These are phyloP conservation scores for Passer montanus DNA, from an alignment of 2,113 vertebrate genomes.

Conservation along the genomic window DNA sequence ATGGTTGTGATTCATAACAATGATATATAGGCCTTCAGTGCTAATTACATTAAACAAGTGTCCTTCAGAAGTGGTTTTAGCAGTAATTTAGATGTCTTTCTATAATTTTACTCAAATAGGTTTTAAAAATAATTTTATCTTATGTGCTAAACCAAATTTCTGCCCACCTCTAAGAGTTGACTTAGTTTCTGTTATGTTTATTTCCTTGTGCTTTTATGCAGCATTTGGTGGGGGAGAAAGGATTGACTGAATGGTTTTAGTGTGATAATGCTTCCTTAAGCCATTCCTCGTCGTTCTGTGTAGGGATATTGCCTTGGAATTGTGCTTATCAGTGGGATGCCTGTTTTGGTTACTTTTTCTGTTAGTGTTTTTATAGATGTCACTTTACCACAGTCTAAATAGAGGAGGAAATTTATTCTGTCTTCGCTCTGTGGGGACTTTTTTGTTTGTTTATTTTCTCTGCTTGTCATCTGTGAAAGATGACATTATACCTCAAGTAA, in stretches of 20 bases:
- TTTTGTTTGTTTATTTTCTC: neutral
- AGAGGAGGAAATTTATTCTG: neutral
- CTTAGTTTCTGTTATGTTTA: neutral
- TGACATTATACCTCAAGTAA: neutral
- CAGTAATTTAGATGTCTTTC: neutral
- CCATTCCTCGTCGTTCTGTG: rapidly evolving
- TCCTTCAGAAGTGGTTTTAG: neutral
- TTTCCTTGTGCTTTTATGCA: neutral
- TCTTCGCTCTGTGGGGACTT: neutral
- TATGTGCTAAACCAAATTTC: neutral
- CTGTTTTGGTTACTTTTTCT: neutral
- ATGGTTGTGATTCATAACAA: rapidly evolving
- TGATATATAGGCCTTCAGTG: neutral
- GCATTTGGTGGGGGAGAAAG: rapidly evolving
- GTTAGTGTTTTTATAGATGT: neutral
- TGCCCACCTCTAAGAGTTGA: neutral
- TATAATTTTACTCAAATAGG: neutral
- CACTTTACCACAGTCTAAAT: neutral
- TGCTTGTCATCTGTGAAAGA: neutral
- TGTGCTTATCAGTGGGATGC: neutral
- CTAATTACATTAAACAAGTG: neutral
- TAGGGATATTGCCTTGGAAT: neutral
- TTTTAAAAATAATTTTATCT: neutral
- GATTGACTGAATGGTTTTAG: neutral
- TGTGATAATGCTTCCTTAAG: neutral